A percentile compares a stretch with the other conserved stretches of the same genome.
phyloP scores from a whole-genome alignment of 2,888 invertebrate species.

The Macrophya alboannulata region DNA sequence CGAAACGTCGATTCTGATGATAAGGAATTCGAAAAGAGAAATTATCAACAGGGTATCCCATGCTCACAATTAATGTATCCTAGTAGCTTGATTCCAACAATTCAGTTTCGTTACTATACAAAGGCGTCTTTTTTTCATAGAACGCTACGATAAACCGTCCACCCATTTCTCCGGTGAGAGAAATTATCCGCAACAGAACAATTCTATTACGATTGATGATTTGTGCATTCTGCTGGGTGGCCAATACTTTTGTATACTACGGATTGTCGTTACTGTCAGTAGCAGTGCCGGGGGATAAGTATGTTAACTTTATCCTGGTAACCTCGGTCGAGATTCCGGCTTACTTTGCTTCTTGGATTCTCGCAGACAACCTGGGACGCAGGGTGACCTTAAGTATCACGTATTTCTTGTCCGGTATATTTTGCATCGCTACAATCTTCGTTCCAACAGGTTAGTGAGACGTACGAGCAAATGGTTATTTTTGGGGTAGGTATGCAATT shows the following conservation, averaged over 20 bases:
- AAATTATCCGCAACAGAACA: conserved; percentile 82
- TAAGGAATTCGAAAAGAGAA: conserved; percentile 28
- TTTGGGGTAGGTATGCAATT: background rate
- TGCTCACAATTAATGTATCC: background rate
- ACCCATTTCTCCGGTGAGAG: conserved; percentile 70
- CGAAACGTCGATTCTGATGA: conserved; percentile 73
- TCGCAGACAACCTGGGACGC: conserved; percentile 81
- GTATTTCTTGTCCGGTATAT: conserved; percentile 84
- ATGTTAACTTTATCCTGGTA: conserved; percentile 89
- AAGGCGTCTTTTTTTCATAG: background rate
- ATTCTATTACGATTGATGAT: conserved; percentile 83
- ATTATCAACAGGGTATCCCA: background rate
- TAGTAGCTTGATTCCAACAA: background rate
- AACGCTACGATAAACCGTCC: background rate
- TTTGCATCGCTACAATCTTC: conserved; percentile 85
- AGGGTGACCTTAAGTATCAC: conserved; percentile 84
- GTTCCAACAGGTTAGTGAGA: conserved; percentile 81
- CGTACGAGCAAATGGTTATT: too few species aligned
- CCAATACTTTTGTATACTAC: conserved; percentile 90
- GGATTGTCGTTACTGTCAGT: conserved; percentile 91
- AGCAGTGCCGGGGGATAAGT: conserved; percentile 88
- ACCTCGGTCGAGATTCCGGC: conserved; percentile 88
- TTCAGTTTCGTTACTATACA: background rate
- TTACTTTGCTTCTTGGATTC: conserved; percentile 84
- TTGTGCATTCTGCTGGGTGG: conserved; percentile 90